Conservation (phyloP, 2,113 vertebrate species). For the Talpa occidentalis region DNA sequence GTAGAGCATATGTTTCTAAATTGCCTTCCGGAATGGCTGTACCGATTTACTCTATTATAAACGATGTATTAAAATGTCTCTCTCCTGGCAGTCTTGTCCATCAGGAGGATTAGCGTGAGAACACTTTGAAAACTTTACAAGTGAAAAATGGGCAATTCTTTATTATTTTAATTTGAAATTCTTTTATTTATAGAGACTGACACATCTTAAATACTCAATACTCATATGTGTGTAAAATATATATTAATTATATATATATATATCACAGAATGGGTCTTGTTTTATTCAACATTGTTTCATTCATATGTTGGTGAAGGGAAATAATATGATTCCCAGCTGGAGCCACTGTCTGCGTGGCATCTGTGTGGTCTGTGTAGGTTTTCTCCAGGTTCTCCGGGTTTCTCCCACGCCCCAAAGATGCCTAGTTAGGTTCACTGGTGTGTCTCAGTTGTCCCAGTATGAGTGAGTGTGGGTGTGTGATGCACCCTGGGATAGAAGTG, state of each 20-base stretch:
- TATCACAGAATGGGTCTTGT: no score
- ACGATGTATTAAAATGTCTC: background rate
- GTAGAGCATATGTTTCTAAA: background rate
- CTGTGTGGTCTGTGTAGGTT: background rate
- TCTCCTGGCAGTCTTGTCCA: background rate
- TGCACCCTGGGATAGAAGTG: no score
- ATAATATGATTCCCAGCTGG: background rate
- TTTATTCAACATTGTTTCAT: background rate
- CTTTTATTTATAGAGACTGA: background rate
- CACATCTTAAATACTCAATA: background rate
- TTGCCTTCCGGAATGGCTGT: background rate
- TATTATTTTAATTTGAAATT: background rate
- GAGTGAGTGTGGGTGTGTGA: background rate
- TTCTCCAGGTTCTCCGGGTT: background rate
- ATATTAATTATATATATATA: background rate
- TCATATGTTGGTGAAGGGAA: no score
- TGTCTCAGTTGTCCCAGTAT: background rate
- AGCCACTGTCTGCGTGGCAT: background rate
- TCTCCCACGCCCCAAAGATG: background rate
- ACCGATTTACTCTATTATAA: background rate
- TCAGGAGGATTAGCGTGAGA: background rate
- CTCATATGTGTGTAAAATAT: background rate
- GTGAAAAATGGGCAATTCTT: background rate
- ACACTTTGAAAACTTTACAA: background rate
- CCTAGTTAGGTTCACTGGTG: background rate